Base-by-base conservation (phyloP, 1,140 invertebrate genomes). In the Pachypeltis micranthus region DNA sequence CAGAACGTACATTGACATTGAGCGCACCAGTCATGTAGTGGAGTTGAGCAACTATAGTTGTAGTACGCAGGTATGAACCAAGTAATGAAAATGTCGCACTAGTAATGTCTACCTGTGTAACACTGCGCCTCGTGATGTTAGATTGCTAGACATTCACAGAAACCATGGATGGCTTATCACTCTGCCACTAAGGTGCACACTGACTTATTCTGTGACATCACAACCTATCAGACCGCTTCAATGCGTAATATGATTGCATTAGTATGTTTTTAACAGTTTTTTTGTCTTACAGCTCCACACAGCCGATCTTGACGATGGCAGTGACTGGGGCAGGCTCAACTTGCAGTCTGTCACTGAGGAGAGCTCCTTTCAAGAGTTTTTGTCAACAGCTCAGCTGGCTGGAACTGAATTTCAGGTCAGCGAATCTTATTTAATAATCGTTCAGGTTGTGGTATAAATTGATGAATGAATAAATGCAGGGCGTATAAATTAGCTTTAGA, bases 261-360 rank as follows among this genome's bases (percentile, higher is more conserved):
- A n/a, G n/a, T n/a, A n/a, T n/a, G n/a, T n/a, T n/a, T n/a, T n/a
- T n/a, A n/a, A n/a, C n/a, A n/a, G n/a, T n/a, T n/a, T n/a, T n/a
- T n/a, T n/a, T n/a, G 55, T 63, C 70, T 79, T 79, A 59, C 69
- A 93, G 90, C 73, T 93, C 1, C 91, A 95, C 70, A 92, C 89
- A 10, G 83, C 87, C 28, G 91, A 95, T 70, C 74, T 96, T 0
- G 81, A 88, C 71, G 93, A 96, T 79, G 91, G 90, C 2, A 90
- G 88, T 70, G 89, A 95, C 59, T 95, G 90, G 90, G 87, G 85
- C 51, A 79, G 88, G 39, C 75, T 95, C 0, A 94, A 96, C 76
- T 76, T 96, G 1, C 85, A 91, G 71, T 98, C 94, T 0, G 88
- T 98, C 0, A 99, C 95, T 0, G 94, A 98, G 71, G 91, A 98